Percentiles rank a stretch among this genome's conserved stretches.
These are phyloP conservation scores for Adela reaumurella DNA, from an alignment of 2,888 invertebrate genomes.

Conservation along the genomic window DNA sequence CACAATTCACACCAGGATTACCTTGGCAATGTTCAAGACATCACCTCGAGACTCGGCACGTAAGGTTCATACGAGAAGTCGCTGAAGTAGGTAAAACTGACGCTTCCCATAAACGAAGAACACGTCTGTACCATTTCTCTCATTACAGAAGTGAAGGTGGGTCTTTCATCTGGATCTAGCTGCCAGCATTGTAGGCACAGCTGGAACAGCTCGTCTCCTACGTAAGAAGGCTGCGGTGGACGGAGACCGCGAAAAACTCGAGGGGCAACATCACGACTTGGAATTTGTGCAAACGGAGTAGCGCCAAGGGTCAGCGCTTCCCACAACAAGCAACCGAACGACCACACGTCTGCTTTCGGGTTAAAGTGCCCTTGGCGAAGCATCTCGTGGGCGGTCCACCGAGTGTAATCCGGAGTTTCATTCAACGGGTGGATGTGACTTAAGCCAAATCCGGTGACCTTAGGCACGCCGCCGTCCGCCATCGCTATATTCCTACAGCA, in stretches of 20 bases:
- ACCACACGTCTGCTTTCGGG: constrained; percentile 78
- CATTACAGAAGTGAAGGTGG: constrained; percentile 62
- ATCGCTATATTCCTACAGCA: constrained; percentile 71
- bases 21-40: no score
- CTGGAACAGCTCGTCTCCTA: constrained; percentile 77
- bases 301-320: constrained; percentile 76
- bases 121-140: constrained; percentile 34
- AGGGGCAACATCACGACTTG: constrained; percentile 62
- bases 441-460: constrained; percentile 73
- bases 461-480: constrained; percentile 61
- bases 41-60: constrained; percentile 40
- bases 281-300: constrained; percentile 72
- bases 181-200: constrained; percentile 83
- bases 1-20: no score
- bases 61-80: constrained; percentile 44
- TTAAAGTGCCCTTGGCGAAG: constrained; percentile 65
- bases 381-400: constrained; percentile 80
- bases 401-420: constrained; percentile 67
- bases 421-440: constrained; percentile 60
- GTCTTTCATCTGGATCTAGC: constrained; percentile 75
- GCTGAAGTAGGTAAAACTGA: constrained; percentile 46
- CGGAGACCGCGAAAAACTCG: constrained; percentile 68
- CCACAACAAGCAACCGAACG: constrained; percentile 79
- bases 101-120: constrained; percentile 27
- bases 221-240: constrained; percentile 69